These are phyloP conservation scores for Taenaris catops DNA, from an alignment of 2,888 invertebrate genomes.

Conservation along the genomic window DNA sequence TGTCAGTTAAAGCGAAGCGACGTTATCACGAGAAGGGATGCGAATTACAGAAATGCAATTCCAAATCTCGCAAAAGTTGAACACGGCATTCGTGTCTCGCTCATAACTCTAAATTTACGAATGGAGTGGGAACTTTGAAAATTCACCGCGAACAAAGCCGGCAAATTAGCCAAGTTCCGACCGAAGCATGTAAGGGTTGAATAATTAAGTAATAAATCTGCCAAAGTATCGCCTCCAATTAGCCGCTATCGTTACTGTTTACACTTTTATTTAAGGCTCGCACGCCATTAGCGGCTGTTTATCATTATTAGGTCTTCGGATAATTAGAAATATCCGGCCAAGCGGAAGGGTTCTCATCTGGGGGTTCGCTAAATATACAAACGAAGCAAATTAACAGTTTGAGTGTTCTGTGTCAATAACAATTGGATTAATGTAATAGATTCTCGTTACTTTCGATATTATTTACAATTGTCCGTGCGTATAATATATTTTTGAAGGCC, in stretches of 20 bases:
- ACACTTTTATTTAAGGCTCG: slow-evolving; percentile 51
- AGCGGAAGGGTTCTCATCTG: not conserved
- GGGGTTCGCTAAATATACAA: not conserved
- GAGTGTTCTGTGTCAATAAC: no score
- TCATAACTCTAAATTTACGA: slow-evolving; percentile 23
- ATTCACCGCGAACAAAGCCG: slow-evolving; percentile 27
- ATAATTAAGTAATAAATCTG: slow-evolving; percentile 65
- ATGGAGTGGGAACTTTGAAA: slow-evolving; percentile 22
- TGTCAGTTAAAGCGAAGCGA: no score
- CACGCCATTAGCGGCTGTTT: slow-evolving; percentile 6
- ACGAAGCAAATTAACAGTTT: slow-evolving; percentile 1
- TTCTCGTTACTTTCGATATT: no score
- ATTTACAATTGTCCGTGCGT: no score
- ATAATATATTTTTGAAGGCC: no score
- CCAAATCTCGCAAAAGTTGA: slow-evolving; percentile 7
- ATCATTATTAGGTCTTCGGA: slow-evolving; percentile 1
- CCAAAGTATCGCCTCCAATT: slow-evolving; percentile 45
- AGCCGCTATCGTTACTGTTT: slow-evolving; percentile 44
- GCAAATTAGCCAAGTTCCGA: slow-evolving; percentile 30
- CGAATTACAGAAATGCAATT: slow-evolving; percentile 4
- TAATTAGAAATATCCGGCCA: slow-evolving; percentile 4
- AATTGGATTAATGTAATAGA: no score
- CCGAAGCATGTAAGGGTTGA: slow-evolving; percentile 36
- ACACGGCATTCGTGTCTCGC: slow-evolving; percentile 18
- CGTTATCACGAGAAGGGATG: no score